Conservation (phyloP, 2,888 invertebrate species). For the Lochmaea capreae region DNA sequence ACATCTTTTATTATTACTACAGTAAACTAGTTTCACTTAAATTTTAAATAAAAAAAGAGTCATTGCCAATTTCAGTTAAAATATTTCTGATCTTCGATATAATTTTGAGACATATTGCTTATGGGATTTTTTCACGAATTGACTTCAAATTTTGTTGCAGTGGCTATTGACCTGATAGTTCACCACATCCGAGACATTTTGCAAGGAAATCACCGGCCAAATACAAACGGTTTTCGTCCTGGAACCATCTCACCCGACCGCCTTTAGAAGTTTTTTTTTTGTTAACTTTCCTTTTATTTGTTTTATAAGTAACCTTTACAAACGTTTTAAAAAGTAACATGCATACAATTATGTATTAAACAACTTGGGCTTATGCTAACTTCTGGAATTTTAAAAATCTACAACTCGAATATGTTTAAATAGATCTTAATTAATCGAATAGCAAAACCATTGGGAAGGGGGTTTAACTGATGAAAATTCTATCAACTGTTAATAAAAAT, state of each 20-base stretch:
- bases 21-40: too few relatives aligned
- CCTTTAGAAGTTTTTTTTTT: constrained; percentile 53
- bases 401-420: background rate
- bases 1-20: too few relatives aligned
- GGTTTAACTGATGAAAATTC: too few relatives aligned
- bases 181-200: constrained; percentile 99
- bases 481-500: too few relatives aligned
- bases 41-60: background rate
- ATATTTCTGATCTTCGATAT: background rate
- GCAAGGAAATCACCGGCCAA: constrained; percentile 67
- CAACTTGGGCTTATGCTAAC: background rate
- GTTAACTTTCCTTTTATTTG: constrained; percentile 12
- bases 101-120: constrained; percentile 23
- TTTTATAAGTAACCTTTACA: background rate
- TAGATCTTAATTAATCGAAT: background rate
- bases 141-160: constrained; percentile 77
- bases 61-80: constrained; percentile 5
- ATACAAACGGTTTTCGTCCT: constrained; percentile 57
- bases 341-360: background rate
- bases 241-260: constrained; percentile 50
- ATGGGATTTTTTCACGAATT: constrained; percentile 23
- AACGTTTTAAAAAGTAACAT: background rate
- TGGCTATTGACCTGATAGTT: constrained; percentile 99
- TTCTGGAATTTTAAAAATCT: background rate
- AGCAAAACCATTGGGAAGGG: too few relatives aligned